A percentile compares a stretch with the other conserved stretches of the same genome.
Evolutionary conservation across 2,113 vertebrate species (phyloP).

Genomic region (Brachypodius melanocephalos): DNA sequence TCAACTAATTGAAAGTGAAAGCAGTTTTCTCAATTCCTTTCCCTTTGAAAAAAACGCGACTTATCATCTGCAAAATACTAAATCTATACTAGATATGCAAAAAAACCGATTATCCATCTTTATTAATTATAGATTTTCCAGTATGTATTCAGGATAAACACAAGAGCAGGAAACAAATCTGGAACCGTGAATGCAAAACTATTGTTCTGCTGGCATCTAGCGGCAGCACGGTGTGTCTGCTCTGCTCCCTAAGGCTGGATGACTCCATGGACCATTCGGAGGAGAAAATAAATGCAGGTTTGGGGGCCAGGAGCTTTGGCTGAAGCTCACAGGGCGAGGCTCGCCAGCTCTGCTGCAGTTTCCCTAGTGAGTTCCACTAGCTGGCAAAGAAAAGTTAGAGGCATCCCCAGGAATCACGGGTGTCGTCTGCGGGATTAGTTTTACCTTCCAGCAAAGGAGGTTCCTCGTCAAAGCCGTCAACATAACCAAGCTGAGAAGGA

Average conservation of each 20-base stretch:
- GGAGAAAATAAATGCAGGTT: background rate
- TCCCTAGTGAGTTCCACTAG: background rate
- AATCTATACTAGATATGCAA: background rate
- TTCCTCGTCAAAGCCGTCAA: constrained; percentile 78
- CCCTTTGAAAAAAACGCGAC: background rate
- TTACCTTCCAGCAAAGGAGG: constrained; percentile 87
- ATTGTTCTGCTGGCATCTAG: constrained; percentile 70
- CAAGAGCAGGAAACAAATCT: background rate
- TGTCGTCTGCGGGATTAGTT: background rate
- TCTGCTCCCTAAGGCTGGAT: background rate
- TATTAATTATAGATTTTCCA: constrained; percentile 16
- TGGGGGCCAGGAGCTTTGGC: background rate
- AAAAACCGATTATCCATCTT: background rate
- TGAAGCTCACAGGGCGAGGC: background rate
- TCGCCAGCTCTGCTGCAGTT: background rate
- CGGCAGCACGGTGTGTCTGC: constrained; percentile 11
- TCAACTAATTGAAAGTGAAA: background rate
- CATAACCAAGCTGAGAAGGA: constrained; percentile 30
- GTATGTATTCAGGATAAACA: background rate
- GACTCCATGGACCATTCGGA: background rate
- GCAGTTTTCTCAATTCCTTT: background rate
- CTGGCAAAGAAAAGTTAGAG: background rate
- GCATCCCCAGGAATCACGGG: background rate
- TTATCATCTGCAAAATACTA: background rate
- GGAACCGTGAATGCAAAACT: constrained; percentile 29